Evolutionary conservation across 2,113 vertebrate species (phyloP).

Genomic region (Dipodomys merriami): DNA sequence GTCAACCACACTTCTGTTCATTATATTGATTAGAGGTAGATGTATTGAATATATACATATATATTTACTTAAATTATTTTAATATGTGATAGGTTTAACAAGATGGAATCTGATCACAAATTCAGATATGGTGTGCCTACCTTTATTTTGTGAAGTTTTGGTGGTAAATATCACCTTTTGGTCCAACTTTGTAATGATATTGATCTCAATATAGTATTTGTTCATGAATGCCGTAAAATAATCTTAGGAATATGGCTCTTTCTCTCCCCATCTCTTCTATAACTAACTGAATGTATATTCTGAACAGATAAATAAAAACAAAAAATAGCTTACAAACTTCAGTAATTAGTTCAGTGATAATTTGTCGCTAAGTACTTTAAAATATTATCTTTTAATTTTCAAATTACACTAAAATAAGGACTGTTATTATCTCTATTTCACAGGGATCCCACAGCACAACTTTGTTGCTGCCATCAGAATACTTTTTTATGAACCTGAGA

Average conservation of each 20-base stretch:
- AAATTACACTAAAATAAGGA: not conserved
- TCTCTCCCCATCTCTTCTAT: not conserved
- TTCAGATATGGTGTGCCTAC: not conserved
- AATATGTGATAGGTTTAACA: not conserved
- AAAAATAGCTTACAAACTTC: not conserved
- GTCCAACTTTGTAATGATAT: not conserved
- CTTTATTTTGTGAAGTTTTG: not conserved
- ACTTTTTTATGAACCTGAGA: not conserved
- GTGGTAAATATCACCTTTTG: not conserved
- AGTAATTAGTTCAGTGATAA: not conserved
- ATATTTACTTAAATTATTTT: not conserved
- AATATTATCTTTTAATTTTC: conserved; percentile 2
- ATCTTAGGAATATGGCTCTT: not conserved
- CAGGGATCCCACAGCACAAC: no score
- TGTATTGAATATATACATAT: not conserved
- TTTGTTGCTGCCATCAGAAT: not conserved
- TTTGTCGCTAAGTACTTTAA: not conserved
- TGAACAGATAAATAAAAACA: not conserved
- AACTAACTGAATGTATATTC: not conserved
- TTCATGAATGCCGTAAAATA: not conserved
- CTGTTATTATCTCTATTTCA: not conserved
- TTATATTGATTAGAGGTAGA: not conserved
- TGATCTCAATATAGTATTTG: not conserved
- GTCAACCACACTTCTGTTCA: no score
- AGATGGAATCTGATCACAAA: not conserved